Conservation (phyloP, 2,888 invertebrate genomes). For the Odontothrips loti region DNA sequence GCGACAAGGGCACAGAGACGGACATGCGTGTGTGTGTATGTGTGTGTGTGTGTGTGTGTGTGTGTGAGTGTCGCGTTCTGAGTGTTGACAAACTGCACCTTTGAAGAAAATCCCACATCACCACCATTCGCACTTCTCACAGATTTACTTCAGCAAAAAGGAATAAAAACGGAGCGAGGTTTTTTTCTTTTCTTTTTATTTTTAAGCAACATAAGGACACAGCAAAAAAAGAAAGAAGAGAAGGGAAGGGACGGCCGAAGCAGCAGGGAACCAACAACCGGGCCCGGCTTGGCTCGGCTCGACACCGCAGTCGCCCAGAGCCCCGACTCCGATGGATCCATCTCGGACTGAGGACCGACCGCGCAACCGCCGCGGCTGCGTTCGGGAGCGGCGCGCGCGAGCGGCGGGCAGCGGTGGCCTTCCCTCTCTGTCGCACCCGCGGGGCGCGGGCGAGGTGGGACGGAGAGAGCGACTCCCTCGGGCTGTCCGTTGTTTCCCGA, state of each 20-base stretch:
- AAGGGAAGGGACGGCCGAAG: background rate
- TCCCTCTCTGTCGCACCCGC: background rate
- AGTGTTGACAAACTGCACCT: conserved; percentile 20
- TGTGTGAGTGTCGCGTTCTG: background rate
- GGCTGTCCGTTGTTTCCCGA: background rate
- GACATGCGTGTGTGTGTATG: background rate
- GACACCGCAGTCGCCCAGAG: background rate
- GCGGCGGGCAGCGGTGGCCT: background rate
- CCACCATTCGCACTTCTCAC: conserved; percentile 17
- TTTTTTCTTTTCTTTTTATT: too few species aligned
- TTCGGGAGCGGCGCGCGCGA: background rate
- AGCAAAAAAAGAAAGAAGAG: background rate
- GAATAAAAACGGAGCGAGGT: background rate
- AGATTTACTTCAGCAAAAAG: conserved; percentile 6
- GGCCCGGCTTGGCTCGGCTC: background rate
- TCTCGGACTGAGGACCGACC: background rate
- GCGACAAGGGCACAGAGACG: background rate
- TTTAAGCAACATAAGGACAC: background rate
- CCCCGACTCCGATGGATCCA: background rate
- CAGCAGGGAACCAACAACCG: background rate
- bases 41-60: background rate
- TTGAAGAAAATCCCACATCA: conserved; percentile 13
- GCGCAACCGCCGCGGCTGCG: conserved; percentile 1
- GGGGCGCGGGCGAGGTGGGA: background rate
- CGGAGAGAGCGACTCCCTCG: background rate